Conservation (phyloP, 2,113 vertebrate genomes). For the Cisticola juncidis region DNA sequence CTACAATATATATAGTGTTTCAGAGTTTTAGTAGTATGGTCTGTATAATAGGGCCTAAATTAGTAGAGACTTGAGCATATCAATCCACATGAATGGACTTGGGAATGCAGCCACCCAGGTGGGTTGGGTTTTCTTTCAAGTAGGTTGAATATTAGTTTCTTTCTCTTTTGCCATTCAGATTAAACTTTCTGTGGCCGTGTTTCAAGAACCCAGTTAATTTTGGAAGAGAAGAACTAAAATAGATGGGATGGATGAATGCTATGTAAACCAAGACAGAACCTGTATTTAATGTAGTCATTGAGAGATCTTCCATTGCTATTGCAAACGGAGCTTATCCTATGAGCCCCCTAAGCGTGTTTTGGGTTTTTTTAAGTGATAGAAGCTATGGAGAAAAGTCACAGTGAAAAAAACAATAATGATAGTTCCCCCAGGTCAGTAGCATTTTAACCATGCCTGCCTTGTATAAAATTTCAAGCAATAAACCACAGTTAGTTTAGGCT, state of each 20-base stretch:
- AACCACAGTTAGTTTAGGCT: not conserved
- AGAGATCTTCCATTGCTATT: not conserved
- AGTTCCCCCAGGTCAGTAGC: not conserved
- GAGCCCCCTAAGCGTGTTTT: not conserved
- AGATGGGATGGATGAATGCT: not conserved
- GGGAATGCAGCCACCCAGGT: not conserved
- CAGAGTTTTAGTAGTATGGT: not conserved
- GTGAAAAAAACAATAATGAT: not conserved
- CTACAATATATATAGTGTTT: not conserved
- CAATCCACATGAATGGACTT: not conserved
- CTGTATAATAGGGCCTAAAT: not conserved
- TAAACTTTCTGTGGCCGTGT: not conserved
- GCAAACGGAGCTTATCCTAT: not conserved
- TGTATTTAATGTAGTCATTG: not conserved
- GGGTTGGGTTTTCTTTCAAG: not conserved
- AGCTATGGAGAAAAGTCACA: not conserved
- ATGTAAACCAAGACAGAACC: not conserved
- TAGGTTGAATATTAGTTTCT: not conserved
- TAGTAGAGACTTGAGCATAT: not conserved
- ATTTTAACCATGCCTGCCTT: not conserved
- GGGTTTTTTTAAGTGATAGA: not conserved
- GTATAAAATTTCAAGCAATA: not conserved
- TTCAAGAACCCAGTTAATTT: not conserved
- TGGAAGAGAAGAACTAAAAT: not conserved
- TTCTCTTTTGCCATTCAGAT: not conserved